A percentile compares a stretch with the other conserved stretches of the same genome.
Conservation (phyloP, 2,797 vertebrate genomes). For the Sorex maritimensis region DNA sequence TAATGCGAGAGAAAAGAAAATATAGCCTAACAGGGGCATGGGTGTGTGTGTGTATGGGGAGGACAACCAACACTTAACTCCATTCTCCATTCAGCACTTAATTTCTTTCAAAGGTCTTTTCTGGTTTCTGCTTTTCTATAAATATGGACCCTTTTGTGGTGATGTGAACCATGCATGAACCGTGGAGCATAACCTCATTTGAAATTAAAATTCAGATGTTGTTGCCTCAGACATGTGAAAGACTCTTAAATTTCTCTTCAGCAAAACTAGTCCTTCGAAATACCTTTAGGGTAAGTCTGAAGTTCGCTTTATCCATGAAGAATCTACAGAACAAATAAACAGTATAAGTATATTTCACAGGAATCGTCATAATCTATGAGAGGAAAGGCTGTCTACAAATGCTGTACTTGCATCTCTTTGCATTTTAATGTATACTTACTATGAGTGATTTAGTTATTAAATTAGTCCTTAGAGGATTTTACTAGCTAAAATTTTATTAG, state of each 20-base stretch:
- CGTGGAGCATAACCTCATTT: slow-evolving; percentile 75
- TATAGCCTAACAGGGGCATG: slow-evolving; percentile 20
- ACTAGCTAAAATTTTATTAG: slow-evolving; percentile 78
- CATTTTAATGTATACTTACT: slow-evolving; percentile 54
- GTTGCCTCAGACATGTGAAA: slow-evolving; percentile 73
- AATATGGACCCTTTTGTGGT: slow-evolving; percentile 65
- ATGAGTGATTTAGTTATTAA: slow-evolving; percentile 58
- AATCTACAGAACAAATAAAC: slow-evolving; percentile 30
- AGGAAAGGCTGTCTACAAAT: slow-evolving; percentile 30
- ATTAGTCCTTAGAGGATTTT: slow-evolving; percentile 59
- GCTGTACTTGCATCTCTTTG: slow-evolving; percentile 62
- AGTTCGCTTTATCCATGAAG: slow-evolving; percentile 63
- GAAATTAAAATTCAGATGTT: slow-evolving; percentile 78
- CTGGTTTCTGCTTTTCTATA: slow-evolving; percentile 77
- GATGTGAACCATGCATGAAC: slow-evolving; percentile 29
- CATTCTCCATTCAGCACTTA: slow-evolving; percentile 78
- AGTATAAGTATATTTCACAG: slow-evolving; percentile 53
- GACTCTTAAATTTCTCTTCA: slow-evolving; percentile 56
- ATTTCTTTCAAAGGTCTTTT: background rate
- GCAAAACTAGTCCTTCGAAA: slow-evolving; percentile 60
- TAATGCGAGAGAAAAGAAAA: slow-evolving; percentile 71
- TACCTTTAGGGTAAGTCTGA: slow-evolving; percentile 62
- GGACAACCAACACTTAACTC: slow-evolving; percentile 75
- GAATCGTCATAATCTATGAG: slow-evolving; percentile 50
- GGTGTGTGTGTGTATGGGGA: too few species aligned